Evolutionary conservation across 2,113 vertebrate species (phyloP).

Genomic region (Willisornis vidua): DNA sequence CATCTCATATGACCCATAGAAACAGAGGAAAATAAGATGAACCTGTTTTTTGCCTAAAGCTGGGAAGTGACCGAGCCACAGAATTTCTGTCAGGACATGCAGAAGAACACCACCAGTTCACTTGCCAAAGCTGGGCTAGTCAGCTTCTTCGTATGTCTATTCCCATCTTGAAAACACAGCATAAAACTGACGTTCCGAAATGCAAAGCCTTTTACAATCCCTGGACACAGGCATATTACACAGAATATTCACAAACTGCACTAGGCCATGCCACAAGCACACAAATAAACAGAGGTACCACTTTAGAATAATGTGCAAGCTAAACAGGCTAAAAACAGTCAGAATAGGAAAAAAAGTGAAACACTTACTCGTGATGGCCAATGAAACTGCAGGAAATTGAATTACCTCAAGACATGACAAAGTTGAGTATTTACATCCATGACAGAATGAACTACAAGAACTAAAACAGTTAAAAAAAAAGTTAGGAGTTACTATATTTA

Average conservation of each 20-base stretch:
- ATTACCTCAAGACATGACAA: neutral
- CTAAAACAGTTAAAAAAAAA: neutral
- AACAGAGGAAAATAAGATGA: neutral
- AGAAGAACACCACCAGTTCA: neutral
- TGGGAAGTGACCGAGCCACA: neutral
- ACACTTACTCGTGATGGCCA: neutral
- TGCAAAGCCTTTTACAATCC: neutral
- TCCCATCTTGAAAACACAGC: neutral
- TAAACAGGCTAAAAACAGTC: neutral
- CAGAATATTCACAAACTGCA: neutral
- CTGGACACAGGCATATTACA: neutral
- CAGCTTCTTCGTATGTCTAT: neutral
- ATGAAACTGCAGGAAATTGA: neutral
- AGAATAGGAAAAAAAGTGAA: neutral
- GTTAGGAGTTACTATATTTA: neutral
- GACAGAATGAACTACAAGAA: neutral
- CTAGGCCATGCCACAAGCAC: neutral
- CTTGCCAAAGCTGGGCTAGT: neutral
- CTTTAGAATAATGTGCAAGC: neutral
- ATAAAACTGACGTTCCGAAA: neutral
- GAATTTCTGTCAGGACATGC: neutral
- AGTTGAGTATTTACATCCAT: neutral
- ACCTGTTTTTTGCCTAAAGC: neutral
- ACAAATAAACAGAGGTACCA: neutral
- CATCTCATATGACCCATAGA: neutral